phyloP scores from a whole-genome alignment of 2,797 vertebrate species.

The Coregonus suidteri region DNA sequence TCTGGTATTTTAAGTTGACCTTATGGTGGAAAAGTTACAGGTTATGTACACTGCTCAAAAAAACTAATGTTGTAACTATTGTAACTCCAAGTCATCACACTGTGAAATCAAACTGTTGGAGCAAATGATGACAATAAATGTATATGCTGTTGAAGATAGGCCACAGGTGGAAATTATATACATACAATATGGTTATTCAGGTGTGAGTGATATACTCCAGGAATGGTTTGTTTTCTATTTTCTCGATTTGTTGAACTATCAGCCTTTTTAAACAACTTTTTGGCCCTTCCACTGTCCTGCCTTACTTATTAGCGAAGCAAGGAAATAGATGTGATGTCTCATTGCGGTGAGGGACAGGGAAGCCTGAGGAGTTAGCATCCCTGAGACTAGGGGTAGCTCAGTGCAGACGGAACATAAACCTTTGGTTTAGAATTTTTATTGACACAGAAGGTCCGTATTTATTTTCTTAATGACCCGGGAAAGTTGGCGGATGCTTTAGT shows the following conservation, averaged over 20 bases:
- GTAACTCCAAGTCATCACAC: no score
- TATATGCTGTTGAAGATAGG: no score
- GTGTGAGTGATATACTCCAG: not conserved
- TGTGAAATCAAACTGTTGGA: no score
- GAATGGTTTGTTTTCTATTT: not conserved
- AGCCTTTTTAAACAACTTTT: not conserved
- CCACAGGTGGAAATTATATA: not conserved
- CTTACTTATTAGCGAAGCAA: not conserved
- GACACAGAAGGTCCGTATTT: slow-evolving; percentile 85
- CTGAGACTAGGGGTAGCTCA: not conserved
- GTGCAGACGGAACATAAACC: slow-evolving; percentile 20
- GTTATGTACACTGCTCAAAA: not conserved
- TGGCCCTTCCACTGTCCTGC: not conserved
- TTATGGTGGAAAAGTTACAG: not conserved
- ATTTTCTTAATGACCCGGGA: slow-evolving; percentile 75
- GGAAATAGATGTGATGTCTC: not conserved
- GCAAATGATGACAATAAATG: no score
- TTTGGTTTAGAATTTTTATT: slow-evolving; percentile 65
- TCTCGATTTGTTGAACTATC: not conserved
- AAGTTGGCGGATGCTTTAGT: no score
- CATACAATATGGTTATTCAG: no score
- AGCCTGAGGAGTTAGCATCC: slow-evolving; percentile 24
- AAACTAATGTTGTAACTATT: no score
- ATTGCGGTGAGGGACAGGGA: not conserved
- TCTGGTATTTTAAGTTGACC: not conserved